Evolutionary conservation across 92 coral and sea anemone species (phyloP), one percentile per base, ranked within the genome.

Genomic region (Siderastrea radians): DNA sequence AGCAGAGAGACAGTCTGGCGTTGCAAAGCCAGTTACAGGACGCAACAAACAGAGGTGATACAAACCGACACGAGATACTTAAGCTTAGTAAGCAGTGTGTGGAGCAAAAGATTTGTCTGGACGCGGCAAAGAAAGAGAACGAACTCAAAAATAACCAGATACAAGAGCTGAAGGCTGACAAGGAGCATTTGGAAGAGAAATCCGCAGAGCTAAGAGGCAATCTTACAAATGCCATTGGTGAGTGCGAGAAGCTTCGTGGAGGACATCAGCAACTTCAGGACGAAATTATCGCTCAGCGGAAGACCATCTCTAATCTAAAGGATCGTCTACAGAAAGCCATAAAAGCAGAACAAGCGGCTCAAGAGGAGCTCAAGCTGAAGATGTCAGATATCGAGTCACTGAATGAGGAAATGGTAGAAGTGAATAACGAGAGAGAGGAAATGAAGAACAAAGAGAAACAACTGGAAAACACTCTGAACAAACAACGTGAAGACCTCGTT

Each of bases 71-170:
- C 65, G 97, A 97, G 59, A 92, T 95, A 50, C 88, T 97, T 57
- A 94, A 92, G 74, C 95, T 96, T 15, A 98, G 95, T 66, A 98
- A 97, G 78, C 95, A 93, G 65, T 89, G 95, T 7, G 94, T 97
- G 70, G 99, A 97, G 64, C 94, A 83, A 61, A 91, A 92, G 73
- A 80, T 95, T 79, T 80, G 78, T 63, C 69, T 93, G 6, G 95
- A 97, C 52, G 86, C 94, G 64, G 82, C 88, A 48, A 88, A 86
- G 52, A 95, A 94, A 62, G 98, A 95, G 16, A 70, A 84, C 61
- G 88, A 89, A 65, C 97, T 92, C 15, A 97, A 92, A 58, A 94
- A 95, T 14, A 86, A 89, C 5, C 85, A 84, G 26, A 85, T 94
- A 17, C 90, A 94, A 3, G 95, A 94, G 58, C 66, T 97, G 59